These are phyloP conservation scores for Drosophila prolongata DNA, from an alignment of 2,888 invertebrate species.

Conservation along the genomic window DNA sequence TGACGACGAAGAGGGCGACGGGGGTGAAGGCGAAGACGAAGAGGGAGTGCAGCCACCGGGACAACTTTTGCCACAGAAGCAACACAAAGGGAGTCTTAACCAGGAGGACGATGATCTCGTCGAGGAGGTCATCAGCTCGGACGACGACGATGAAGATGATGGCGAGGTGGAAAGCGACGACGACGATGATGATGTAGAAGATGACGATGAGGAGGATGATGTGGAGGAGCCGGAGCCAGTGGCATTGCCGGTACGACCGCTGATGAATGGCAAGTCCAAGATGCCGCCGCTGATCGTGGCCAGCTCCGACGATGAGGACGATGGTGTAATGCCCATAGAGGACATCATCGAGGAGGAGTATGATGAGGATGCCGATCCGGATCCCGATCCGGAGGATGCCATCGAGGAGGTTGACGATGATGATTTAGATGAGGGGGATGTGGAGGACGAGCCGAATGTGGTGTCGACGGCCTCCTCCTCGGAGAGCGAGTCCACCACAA, in stretches of 20 bases:
- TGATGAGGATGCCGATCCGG: slow-evolving; percentile 50
- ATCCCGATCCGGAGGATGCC: slow-evolving; percentile 36
- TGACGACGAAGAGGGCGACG: slow-evolving; percentile 56
- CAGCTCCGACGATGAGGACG: slow-evolving; percentile 47
- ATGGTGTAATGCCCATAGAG: slow-evolving; percentile 53
- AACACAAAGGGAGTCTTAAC: slow-evolving; percentile 29
- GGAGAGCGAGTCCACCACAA: slow-evolving; percentile 62
- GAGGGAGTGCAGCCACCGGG: slow-evolving; percentile 39
- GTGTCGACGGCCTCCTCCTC: slow-evolving; percentile 56
- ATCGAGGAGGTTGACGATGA: slow-evolving; percentile 54
- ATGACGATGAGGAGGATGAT: slow-evolving; percentile 52
- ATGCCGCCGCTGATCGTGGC: slow-evolving; percentile 29
- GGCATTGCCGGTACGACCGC: slow-evolving; percentile 6
- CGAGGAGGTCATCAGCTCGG: slow-evolving; percentile 42
- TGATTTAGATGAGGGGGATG: slow-evolving; percentile 47
- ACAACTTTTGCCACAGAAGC: slow-evolving; percentile 19
- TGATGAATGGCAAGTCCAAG: slow-evolving; percentile 56
- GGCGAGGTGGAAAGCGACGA: slow-evolving; percentile 61
- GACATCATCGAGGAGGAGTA: slow-evolving; percentile 67
- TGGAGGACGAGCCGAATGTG: slow-evolving; percentile 49
- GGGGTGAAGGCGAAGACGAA: slow-evolving; percentile 50
- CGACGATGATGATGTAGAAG: slow-evolving; percentile 62
- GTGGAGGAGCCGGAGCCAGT: slow-evolving; percentile 29
- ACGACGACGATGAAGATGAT: slow-evolving; percentile 61
- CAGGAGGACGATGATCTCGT: slow-evolving; percentile 43